phyloP scores from a whole-genome alignment of 2,113 vertebrate genomes.

The Myodes glareolus region DNA sequence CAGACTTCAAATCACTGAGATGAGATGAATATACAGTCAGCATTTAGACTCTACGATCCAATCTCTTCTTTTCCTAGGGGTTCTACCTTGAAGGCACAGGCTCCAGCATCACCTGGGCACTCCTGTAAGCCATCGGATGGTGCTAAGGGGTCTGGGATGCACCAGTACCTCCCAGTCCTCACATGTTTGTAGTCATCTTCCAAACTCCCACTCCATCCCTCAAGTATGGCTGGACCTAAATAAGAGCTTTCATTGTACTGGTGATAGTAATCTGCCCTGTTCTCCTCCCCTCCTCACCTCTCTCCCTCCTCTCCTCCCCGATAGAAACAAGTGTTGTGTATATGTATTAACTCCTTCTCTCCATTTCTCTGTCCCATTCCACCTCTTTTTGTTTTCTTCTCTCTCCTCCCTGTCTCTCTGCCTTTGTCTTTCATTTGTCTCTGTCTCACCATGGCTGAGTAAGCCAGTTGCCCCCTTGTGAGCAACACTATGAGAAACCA shows the following conservation, averaged over 20 bases:
- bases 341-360: neutral
- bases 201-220: rapidly evolving
- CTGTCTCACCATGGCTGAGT: neutral
- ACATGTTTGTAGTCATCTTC: neutral
- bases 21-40: neutral
- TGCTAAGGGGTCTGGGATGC: neutral
- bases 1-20: neutral
- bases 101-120: neutral
- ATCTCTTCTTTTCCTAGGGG: neutral
- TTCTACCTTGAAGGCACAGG: neutral
- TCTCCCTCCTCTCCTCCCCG: neutral
- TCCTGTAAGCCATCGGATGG: neutral
- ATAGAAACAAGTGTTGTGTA: neutral
- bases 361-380: neutral
- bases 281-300: neutral
- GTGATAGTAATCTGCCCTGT: neutral
- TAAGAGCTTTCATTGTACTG: neutral
- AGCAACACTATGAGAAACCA: neutral
- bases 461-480: neutral
- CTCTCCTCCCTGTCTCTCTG: neutral
- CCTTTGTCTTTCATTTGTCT: neutral
- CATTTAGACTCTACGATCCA: neutral
- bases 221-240: neutral
- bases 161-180: neutral
- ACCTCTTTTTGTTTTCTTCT: neutral